Conservation (phyloP, 2,113 vertebrate genomes). For the Tupaia tana region DNA sequence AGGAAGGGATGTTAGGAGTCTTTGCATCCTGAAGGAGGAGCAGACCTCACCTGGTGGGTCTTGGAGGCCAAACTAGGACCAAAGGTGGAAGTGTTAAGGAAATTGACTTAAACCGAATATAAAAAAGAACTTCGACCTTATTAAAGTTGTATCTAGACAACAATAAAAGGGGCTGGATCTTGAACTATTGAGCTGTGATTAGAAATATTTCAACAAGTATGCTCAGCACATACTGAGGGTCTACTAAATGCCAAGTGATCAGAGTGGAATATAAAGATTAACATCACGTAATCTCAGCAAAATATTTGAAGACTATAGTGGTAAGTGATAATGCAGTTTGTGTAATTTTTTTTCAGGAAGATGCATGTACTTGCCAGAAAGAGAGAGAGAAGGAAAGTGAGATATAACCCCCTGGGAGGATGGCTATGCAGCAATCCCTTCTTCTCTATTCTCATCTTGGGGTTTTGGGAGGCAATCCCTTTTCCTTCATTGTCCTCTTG, state of each 20-base stretch:
- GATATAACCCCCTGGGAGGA: too few species aligned
- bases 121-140: slow-evolving; percentile 9
- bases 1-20: background rate
- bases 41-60: background rate
- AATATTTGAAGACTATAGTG: background rate
- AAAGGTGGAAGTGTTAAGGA: background rate
- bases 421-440: too few species aligned
- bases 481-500: too few species aligned
- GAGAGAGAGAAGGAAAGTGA: too few species aligned
- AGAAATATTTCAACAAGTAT: background rate
- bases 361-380: too few species aligned
- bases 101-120: background rate
- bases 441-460: too few species aligned
- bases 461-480: too few species aligned
- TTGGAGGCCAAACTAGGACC: background rate
- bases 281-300: background rate
- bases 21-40: background rate
- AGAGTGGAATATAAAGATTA: background rate
- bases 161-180: background rate
- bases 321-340: background rate
- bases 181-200: background rate
- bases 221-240: background rate
- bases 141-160: background rate
- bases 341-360: too few species aligned
- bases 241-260: background rate